Evolutionary conservation across 2,113 vertebrate genomes (phyloP), one percentile per base, ranked within the genome.

Genomic region (Aviceda subcristata): DNA sequence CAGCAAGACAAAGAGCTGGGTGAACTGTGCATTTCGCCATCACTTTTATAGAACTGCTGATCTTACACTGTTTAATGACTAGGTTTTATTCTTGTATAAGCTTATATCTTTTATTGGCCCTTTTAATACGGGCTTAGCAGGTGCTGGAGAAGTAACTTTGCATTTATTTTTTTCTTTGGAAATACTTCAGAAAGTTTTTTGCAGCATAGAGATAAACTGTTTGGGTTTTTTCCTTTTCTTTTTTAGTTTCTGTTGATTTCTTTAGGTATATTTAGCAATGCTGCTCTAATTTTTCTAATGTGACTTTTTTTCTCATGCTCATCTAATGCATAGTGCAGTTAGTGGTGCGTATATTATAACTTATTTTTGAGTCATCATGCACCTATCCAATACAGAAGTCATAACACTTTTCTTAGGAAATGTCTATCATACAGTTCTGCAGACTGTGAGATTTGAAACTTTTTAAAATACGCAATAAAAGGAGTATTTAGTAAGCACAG

Each of bases 331-430:
- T 45, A 29, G 39, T 56, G 53, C 41, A 34, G 53, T 39, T 86
- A 60, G 45, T 23, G 34, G 24, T 38, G 30, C 0, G 0, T 73
- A 4, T 50, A 3, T 12, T 45, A 5, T 30, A 62, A 69, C 29
- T 69, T 39, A 15, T 3, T 66, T 81, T 32, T n/a, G 39, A 43
- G 32, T 71, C 15, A 6, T 48, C 39, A 11, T 7, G 6, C 11
- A 41, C 8, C 62, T 59, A 9, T 48, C 27, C 34, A 30, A 24
- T 62, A 46, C 36, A 68, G 48, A 63, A 23, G 48, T 63, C 8
- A 2, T 15, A 62, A 48, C 10, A 30, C 21, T n/a, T 57, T 69
- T 6, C 27, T 41, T 26, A 20, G 18, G 30, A 67, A 72, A 41
- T 39, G 7, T n/a, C 26, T 68, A 2, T 46, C 14, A 5, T 63